Percentiles rank a stretch among this genome's conserved stretches.
These are phyloP conservation scores for Myanophis thanlyinensis DNA, from an alignment of 2,113 vertebrate genomes.

Conservation along the genomic window DNA sequence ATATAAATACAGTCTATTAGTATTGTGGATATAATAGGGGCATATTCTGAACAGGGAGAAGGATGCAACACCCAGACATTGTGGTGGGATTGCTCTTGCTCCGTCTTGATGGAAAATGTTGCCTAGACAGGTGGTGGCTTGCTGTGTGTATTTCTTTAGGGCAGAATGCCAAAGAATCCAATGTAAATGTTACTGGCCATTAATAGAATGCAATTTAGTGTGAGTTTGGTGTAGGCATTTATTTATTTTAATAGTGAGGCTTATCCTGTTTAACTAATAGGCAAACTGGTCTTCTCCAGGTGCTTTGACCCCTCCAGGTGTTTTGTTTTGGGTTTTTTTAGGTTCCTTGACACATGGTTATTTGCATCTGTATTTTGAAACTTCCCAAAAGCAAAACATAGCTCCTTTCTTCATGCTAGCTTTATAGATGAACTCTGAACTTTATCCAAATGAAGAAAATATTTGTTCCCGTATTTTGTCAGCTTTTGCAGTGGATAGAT, in stretches of 20 bases:
- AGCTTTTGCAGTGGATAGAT: neutral
- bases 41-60: neutral
- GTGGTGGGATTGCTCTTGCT: constrained; percentile 1
- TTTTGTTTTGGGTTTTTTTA: neutral
- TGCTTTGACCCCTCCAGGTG: neutral
- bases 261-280: neutral
- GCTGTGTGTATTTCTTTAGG: neutral
- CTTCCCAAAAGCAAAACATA: neutral
- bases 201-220: neutral
- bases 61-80: neutral
- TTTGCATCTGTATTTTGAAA: neutral
- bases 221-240: neutral
- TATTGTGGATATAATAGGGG: neutral
- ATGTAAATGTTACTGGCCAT: constrained; percentile 4
- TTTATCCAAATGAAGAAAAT: neutral
- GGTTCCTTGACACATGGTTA: neutral
- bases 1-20: neutral
- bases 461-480: neutral
- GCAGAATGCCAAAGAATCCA: constrained; percentile 16
- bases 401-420: neutral
- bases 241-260: neutral
- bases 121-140: constrained; percentile 12
- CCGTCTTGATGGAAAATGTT: constrained; percentile 9
- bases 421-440: neutral
- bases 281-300: neutral